Base-by-base conservation (phyloP, 2,113 vertebrate genomes). In the Eulemur rufifrons region DNA sequence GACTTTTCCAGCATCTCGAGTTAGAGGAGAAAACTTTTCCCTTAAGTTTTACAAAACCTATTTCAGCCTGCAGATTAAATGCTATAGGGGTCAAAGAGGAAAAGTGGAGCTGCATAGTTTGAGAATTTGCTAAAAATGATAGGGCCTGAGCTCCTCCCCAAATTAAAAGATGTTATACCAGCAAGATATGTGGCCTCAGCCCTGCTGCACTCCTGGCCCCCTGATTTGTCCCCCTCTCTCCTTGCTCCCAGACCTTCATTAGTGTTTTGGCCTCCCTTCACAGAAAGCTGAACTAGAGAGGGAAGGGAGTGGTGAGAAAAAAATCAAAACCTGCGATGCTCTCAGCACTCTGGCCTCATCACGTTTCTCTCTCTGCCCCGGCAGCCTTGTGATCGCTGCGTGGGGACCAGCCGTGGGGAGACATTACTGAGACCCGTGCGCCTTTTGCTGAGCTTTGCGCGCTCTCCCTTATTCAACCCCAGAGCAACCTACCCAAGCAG, bases 391-490 rank as follows among this genome's bases (percentile, higher is more conserved):
- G 54, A 14, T 54, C 6, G 23, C n/a, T 21, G 42, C 29, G 2
- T 5, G 7, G 69, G 45, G 77, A 4, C 56, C 56, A 52, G 32
- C 25, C 9, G 5, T 10, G 2, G n/a, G 74, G 39, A 64, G 45
- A n/a, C 0, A 0, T 6, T 34, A 3, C 3, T 1, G 27, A 34
- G 25, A 32, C 32, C 77, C 32, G 0, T 3, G 13, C 8, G 14
- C 27, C 68, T 39, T 45, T 45, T 27, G 27, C 25, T 89, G 37
- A 80, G 29, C 21, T 78, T 45, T 37, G 45, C 13, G 0, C 37
- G 5, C 8, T 5, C 39, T 45, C 15, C 8, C 20, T 66, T n/a
- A 25, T 4, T 47, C 50, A 9, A 47, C 18, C 32, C 73, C 37
- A 17, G 0, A 50, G 56, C 47, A 29, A 18, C 20, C 13, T 3